Percentiles rank a stretch among this genome's conserved stretches.
phyloP scores from a whole-genome alignment of 1,140 invertebrate genomes.

The Penaeus vannamei region DNA sequence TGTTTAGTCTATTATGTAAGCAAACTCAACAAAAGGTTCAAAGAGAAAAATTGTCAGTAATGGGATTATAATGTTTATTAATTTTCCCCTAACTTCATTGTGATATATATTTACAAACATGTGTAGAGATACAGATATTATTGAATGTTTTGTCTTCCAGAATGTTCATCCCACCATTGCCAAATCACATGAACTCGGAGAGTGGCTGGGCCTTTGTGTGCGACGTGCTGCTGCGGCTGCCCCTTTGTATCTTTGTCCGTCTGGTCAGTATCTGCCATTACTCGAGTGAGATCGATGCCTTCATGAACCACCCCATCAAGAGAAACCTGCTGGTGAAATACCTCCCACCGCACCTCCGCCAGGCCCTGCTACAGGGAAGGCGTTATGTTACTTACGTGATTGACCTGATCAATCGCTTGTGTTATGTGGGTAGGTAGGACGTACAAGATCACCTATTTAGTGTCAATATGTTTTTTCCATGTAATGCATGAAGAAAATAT shows the following conservation, averaged over 20 bases:
- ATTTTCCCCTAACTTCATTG: too few species aligned
- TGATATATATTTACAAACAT: too few species aligned
- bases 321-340: constrained; percentile 78
- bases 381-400: constrained; percentile 79
- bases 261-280: constrained; percentile 77
- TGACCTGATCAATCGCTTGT: constrained; percentile 73
- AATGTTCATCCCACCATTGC: constrained; percentile 82
- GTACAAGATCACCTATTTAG: neutral
- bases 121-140: constrained; percentile 70
- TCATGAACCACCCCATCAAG: constrained; percentile 80
- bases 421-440: constrained; percentile 57
- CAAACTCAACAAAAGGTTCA: too few species aligned
- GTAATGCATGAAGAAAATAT: neutral
- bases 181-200: constrained; percentile 75
- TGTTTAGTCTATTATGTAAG: too few species aligned
- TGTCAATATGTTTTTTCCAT: neutral
- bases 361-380: constrained; percentile 76
- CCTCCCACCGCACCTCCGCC: constrained; percentile 73
- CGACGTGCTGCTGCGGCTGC: constrained; percentile 82
- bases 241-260: constrained; percentile 81
- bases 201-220: constrained; percentile 83
- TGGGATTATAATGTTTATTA: too few species aligned
- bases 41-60: too few species aligned
- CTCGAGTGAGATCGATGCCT: constrained; percentile 77
- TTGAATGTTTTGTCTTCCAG: constrained; percentile 71